Percentiles rank a stretch among this genome's conserved stretches.
phyloP scores from a whole-genome alignment of 2,888 invertebrate genomes.

The Rhamnusium bicolor region DNA sequence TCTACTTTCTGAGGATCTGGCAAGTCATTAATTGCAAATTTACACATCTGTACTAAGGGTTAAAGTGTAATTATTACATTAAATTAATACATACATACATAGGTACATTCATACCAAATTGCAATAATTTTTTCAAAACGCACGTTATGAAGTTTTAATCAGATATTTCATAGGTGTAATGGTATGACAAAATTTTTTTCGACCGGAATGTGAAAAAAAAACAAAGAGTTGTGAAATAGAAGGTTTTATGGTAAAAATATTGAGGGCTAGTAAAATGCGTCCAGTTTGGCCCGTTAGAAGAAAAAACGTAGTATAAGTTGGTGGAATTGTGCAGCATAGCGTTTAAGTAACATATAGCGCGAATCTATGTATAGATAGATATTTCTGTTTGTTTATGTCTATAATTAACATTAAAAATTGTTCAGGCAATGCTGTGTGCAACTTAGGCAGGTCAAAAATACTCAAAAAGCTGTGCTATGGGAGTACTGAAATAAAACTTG shows the following conservation, averaged over 20 bases:
- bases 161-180: too few relatives aligned
- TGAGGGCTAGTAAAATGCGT: neutral
- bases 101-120: neutral
- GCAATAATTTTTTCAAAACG: neutral
- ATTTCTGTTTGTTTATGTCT: conserved; percentile 74
- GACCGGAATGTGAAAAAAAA: too few relatives aligned
- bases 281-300: conserved; percentile 20
- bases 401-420: conserved; percentile 73
- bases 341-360: conserved; percentile 58
- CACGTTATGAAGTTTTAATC: neutral
- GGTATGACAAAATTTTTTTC: too few relatives aligned
- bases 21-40: conserved; percentile 1
- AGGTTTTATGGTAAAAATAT: neutral
- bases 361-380: conserved; percentile 72
- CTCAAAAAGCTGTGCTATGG: conserved; percentile 72
- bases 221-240: too few relatives aligned
- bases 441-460: conserved; percentile 74
- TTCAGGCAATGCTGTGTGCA: conserved; percentile 70
- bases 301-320: conserved; percentile 20
- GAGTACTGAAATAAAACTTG: conserved; percentile 73
- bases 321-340: conserved; percentile 26
- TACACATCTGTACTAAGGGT: neutral
- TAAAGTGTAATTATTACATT: neutral
- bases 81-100: too few relatives aligned
- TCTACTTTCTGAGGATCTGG: neutral